Percentiles rank a stretch among this genome's conserved stretches.
Conservation (phyloP, 2,113 vertebrate genomes). For the Mungos mungo region DNA sequence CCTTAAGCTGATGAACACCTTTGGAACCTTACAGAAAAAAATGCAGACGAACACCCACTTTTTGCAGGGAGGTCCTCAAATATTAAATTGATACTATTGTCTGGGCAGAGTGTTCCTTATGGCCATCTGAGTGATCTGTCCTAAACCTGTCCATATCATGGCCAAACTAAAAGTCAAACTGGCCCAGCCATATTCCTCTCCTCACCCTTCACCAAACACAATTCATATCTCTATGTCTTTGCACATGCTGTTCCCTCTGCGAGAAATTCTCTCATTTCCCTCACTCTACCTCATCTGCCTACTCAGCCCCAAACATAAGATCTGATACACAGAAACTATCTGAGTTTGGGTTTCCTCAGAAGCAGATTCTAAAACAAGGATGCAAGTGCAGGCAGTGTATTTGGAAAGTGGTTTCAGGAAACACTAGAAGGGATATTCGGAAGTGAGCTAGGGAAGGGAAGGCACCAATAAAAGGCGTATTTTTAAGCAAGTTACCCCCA, state of each 20-base stretch:
- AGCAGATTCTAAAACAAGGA: constrained; percentile 24
- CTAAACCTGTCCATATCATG: background rate
- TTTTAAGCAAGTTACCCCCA: background rate
- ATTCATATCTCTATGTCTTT: background rate
- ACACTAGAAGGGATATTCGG: background rate
- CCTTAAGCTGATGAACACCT: background rate
- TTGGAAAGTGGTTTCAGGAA: background rate
- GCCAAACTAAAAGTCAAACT: background rate
- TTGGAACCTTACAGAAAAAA: background rate
- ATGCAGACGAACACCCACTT: background rate
- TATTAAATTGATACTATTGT: background rate
- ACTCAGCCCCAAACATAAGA: background rate
- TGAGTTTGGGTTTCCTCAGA: background rate
- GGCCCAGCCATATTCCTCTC: background rate
- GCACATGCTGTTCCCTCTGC: background rate
- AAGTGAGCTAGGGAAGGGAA: background rate
- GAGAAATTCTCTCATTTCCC: background rate
- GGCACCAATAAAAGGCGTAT: background rate
- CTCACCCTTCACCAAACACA: background rate
- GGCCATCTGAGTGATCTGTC: background rate
- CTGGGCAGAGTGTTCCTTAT: background rate
- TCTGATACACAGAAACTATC: background rate
- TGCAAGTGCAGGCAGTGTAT: background rate
- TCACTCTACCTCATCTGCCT: background rate
- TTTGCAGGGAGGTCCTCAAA: background rate